Base-by-base conservation (phyloP, 2,888 invertebrate species). In the Dicyrtomina minuta region DNA sequence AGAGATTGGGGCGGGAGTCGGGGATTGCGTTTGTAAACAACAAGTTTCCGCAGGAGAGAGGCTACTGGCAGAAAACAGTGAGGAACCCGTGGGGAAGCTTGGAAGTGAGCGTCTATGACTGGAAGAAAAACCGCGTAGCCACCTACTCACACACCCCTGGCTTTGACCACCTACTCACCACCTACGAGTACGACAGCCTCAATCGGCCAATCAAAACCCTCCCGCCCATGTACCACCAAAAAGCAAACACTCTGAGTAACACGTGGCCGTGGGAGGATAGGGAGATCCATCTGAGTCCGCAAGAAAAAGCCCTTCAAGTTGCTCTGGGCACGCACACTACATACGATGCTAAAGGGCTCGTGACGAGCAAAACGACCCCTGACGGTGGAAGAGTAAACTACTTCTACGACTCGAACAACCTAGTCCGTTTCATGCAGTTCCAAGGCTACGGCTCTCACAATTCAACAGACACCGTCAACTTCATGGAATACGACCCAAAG, bases 151-250 rank as follows among this genome's bases (percentile, higher is more conserved):
- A 17, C 12, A 67, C 64, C 13, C 27, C 59, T 0, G 72, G 72
- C 8, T 60, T 33, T 15, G 51, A 68, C 12, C 15, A 72, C 53
- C 13, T 49, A 2, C 56, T 72, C 8, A 55, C 43, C 13, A 72
- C 65, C 5, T 43, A 27, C 22, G 74, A 78, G 24, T 72, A 74
- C 27, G 64, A 77, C 43, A 53, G 49, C 0, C 46, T 75, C 15
- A 68, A 65, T 1, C 44, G 61, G 6, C 24, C 75, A 6, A n/a
- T 72, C 1, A 73, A 75, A 43, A 56, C 68, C 10, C 51, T 77
- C 1, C 77, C 78, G 6, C 77, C 78, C 53, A 15, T 70, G 1
- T 77, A 75, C 46, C 75, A 77, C 56, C 66, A 74, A 49, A 53
- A 53, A 27, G 66, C 71, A 5, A 65, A 66, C 12, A 75, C 69